Percentiles rank a stretch among this genome's conserved stretches.
Conservation (phyloP, 2,113 vertebrate genomes). For the Polyodon spathula region DNA sequence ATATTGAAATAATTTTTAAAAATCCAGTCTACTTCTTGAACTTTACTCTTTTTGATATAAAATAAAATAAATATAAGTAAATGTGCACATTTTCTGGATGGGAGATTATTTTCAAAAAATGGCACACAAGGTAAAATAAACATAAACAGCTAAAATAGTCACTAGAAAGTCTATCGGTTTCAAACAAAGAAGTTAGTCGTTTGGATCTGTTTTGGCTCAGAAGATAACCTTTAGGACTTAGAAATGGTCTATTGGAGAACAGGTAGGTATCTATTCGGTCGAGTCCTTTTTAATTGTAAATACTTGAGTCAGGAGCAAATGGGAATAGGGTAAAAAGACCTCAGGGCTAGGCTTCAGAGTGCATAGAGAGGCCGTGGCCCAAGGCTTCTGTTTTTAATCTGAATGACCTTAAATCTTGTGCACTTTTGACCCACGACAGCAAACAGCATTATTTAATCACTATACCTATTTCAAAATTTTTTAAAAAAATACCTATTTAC, state of each 20-base stretch:
- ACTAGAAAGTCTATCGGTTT: not conserved
- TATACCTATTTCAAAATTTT: too few relatives aligned
- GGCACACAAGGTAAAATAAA: too few relatives aligned
- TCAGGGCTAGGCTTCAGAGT: conserved; percentile 32
- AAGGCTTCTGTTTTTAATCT: conserved; percentile 41
- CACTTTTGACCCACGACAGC: conserved; percentile 56
- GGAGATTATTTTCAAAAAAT: too few relatives aligned
- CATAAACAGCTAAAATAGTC: not conserved
- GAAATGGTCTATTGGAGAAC: not conserved
- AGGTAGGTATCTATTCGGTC: conserved; percentile 14
- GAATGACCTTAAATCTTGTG: conserved; percentile 42
- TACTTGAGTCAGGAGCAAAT: conserved; percentile 36
- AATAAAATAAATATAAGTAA: too few relatives aligned
- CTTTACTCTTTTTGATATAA: too few relatives aligned
- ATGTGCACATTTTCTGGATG: too few relatives aligned
- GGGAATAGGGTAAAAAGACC: conserved; percentile 25
- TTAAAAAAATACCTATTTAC: conserved; percentile 45
- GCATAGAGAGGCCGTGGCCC: conserved; percentile 37
- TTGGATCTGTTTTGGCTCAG: not conserved
- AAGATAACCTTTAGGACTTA: not conserved
- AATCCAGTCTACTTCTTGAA: not conserved
- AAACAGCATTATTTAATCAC: conserved; percentile 45
- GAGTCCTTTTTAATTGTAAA: conserved; percentile 45
- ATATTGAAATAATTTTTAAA: conserved; percentile 29
- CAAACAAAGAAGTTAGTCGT: not conserved